Evolutionary conservation across 2,797 vertebrate species (phyloP), one percentile per base, ranked within the genome.

Genomic region (Enteromius argenteus): DNA sequence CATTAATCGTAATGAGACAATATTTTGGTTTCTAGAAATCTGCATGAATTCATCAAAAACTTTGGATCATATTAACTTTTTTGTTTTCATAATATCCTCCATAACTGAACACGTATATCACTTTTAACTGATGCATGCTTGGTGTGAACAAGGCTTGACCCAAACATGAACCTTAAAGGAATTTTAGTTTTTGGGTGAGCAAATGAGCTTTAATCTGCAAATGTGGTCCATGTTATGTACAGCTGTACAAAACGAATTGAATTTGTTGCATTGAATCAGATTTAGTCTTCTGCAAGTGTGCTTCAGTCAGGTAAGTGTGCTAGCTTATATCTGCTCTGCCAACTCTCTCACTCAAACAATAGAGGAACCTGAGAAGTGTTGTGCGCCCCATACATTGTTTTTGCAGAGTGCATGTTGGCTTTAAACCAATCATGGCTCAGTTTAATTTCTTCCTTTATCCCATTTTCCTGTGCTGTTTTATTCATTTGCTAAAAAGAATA

Each of bases 391-490:
- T 46, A 64, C 42, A 32, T 72, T 46, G 11, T 2, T 15, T 37
- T 35, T 74, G 58, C 11, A 49, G 17, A 46, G 23, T 49, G 80
- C 80, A 82, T 82, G 79, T 71, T 42, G 71, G 69, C 72, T 83
- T 83, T 64, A 14, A 32, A 53, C 46, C 81, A 68, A 46, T 78
- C 76, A 46, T 62, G 37, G n/a, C 37, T 78, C 39, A 4, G n/a
- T 66, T 49, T 79, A 11, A 21, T 74, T 64, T 66, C 60, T 35
- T 21, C n/a, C n/a, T 39, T 39, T 39, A 27, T 67, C 49, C 64
- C 62, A 83, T 73, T 81, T 81, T 72, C 53, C 39, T 58, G 27
- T 71, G 23, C 35, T 14, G n/a, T 67, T 80, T 62, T 66, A 42
- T 78, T 30, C 46, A 15, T 46, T 66, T 21, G 21, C 64, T 27